phyloP scores from a whole-genome alignment of 2,888 invertebrate genomes.

The Sphaerophoria taeniata region DNA sequence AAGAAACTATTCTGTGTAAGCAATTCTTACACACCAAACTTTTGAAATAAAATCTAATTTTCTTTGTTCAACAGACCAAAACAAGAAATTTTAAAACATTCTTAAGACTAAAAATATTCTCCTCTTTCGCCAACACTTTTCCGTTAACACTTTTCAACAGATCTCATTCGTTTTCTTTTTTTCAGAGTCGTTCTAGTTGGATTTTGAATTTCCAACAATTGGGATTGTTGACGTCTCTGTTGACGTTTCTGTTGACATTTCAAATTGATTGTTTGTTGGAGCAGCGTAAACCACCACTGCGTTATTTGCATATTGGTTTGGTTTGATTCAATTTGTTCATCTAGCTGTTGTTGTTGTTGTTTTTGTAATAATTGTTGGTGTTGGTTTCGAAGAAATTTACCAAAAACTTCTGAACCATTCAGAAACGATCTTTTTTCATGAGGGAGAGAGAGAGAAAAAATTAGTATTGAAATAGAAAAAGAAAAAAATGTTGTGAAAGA shows the following conservation, averaged over 20 bases:
- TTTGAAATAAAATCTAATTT: constrained; percentile 21
- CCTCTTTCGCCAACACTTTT: constrained; percentile 6
- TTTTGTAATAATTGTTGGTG: constrained; percentile 26
- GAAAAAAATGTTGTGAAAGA: background rate
- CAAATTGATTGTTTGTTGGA: constrained; percentile 80
- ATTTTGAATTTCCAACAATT: background rate
- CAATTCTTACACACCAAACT: constrained; percentile 1
- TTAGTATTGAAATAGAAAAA: background rate
- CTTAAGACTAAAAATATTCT: background rate
- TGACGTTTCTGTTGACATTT: constrained; percentile 71
- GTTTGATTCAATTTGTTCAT: constrained; percentile 27
- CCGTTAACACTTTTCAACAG: constrained; percentile 33
- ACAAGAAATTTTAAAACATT: background rate
- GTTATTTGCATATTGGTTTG: constrained; percentile 78
- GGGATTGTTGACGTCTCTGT: constrained; percentile 19
- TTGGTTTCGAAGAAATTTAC: constrained; percentile 60
- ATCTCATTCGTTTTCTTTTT: constrained; percentile 58
- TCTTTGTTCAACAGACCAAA: background rate
- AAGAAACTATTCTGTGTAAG: constrained; percentile 7
- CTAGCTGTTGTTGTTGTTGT: constrained; percentile 53
- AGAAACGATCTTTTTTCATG: constrained; percentile 57
- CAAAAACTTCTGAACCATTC: constrained; percentile 68
- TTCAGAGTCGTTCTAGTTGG: constrained; percentile 28
- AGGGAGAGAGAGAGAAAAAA: background rate
- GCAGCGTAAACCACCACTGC: constrained; percentile 81